phyloP scores from a whole-genome alignment of 2,113 vertebrate species.

The Pycnonotus jocosus region DNA sequence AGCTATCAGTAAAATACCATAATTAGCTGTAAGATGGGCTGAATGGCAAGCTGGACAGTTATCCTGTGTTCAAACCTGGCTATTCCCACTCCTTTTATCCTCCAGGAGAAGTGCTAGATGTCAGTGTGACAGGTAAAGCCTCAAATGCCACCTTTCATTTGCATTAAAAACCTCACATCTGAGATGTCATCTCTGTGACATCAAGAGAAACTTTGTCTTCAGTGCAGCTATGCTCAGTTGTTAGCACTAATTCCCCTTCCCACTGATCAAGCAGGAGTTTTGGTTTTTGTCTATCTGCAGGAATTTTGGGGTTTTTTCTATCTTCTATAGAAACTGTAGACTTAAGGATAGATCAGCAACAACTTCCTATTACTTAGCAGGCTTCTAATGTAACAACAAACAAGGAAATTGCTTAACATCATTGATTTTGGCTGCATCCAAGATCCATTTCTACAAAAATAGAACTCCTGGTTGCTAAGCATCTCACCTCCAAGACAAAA shows the following conservation, averaged over 20 bases:
- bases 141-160: neutral
- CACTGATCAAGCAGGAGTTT: neutral
- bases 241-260: neutral
- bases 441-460: neutral
- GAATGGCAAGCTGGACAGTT: neutral
- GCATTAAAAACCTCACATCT: neutral
- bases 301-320: accelerated
- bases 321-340: neutral
- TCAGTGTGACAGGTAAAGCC: neutral
- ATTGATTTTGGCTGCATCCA: neutral
- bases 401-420: neutral
- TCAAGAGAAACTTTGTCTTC: neutral
- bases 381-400: neutral
- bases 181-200: neutral
- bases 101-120: neutral
- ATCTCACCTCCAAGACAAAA: neutral
- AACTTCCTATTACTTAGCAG: neutral
- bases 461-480: conserved; percentile 8
- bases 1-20: neutral
- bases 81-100: neutral
- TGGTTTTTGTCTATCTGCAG: neutral
- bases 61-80: neutral
- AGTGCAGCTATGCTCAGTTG: neutral
- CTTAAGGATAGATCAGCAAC: neutral
- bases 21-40: neutral